Base-by-base conservation (phyloP, 1,140 invertebrate species). In the Bombus waltoni region DNA sequence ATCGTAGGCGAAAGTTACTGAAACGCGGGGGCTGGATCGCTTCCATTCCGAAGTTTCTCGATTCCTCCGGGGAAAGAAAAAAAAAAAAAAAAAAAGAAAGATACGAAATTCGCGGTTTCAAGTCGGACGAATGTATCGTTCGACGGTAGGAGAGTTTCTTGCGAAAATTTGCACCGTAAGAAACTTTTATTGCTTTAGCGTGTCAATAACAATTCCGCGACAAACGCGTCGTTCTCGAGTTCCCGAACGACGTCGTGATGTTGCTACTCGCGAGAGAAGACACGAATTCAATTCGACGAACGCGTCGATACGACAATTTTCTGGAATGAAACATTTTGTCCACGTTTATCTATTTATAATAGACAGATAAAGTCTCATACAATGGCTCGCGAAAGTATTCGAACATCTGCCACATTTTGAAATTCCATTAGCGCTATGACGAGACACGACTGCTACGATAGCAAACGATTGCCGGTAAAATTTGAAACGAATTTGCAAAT, bases 181-280 rank as follows among this genome's bases (percentile, higher is more conserved):
- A 42, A 77, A 77, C 75, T 77, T 77, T 77, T 77, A 77, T 77
- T 77, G 75, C 75, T 76, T 76, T 76, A 76, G 74, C 74, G 47
- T 62, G 75, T 18, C 75, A 77, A 77, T 77, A 77, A 77, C 75
- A 62, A 62, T 77, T 32, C 57, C 57, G 28, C 38, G 38, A 57
- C 75, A 32, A 75, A 35, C 70, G 25, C 25, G 25, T 72, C 40
- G 72, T 11, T 35, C 18, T 38, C 57, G 28, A 65, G 28, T 62
- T 78, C 65, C 38, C 38, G 8, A 62, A 62, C 53, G 75, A 62
- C 57, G n/a, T 62, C 8, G 75, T 44, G n/a, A 28, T 22, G 38
- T 1, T 32, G 65, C 10, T 28, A 62, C 59, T 44, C 72, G 65
- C 15, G 18, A 25, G 11, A 35, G 32, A 13, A 78, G 25, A 9